A percentile compares a stretch with the other conserved stretches of the same genome.
These are phyloP conservation scores for Ctenodactylus gundi DNA, from an alignment of 2,113 vertebrate genomes.

Conservation along the genomic window DNA sequence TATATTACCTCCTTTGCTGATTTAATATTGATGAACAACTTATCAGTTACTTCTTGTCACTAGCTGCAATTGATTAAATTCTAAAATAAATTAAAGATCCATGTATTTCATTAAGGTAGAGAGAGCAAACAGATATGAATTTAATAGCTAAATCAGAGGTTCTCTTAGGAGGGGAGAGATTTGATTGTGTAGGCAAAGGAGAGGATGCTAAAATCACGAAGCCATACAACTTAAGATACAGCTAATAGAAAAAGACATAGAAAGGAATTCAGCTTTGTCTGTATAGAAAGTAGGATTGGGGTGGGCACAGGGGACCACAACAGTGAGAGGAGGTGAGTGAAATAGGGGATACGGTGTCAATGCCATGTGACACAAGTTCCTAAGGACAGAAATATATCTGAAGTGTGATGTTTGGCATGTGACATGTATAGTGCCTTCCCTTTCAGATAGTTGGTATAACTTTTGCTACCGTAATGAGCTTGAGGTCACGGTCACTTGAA, in stretches of 20 bases:
- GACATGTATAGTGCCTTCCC: neutral
- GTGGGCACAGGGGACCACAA: neutral
- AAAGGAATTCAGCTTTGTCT: neutral
- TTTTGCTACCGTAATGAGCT: neutral
- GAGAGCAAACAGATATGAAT: neutral
- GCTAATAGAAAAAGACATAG: neutral
- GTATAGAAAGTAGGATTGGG: neutral
- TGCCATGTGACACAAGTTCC: neutral
- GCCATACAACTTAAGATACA: neutral
- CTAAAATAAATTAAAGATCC: neutral
- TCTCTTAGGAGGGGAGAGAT: neutral
- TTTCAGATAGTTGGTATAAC: neutral
- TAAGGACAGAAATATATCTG: neutral
- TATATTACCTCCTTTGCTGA: neutral
- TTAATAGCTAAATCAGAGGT: neutral
- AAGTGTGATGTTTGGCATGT: neutral
- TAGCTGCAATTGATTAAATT: neutral
- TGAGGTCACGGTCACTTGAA: neutral
- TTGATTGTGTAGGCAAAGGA: neutral
- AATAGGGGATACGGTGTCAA: neutral
- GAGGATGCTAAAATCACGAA: neutral
- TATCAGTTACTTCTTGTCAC: neutral
- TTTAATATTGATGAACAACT: neutral
- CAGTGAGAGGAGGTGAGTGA: neutral
- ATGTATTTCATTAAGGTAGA: neutral